Base-by-base conservation (phyloP, 2,888 invertebrate genomes). In the Heliconius cydno region DNA sequence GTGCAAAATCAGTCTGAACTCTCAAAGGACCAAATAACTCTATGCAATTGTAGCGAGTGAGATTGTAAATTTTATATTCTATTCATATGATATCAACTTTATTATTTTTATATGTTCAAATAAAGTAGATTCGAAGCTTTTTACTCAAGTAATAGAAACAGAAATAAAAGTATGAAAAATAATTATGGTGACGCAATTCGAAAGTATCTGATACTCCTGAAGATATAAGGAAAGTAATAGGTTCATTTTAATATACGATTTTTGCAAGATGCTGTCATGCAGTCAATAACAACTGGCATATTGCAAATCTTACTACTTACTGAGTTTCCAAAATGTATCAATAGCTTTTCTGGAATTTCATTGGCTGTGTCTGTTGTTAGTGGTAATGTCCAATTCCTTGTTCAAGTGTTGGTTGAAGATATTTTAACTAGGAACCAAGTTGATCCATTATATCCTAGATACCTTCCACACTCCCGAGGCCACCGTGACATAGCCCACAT, bases 11-110 rank as follows among this genome's bases (percentile, higher is more conserved):
- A 30, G 73, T 73, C 34, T 60, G n/a, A 60, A 73, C 15, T 73
- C 73, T 57, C 73, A 73, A 73, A 73, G 73, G 73, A 73, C 73
- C 57, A 60, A 73, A 73, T 73, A 73, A 73, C 73, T 72, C 57
- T 15, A 73, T 73, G 34, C 73, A 60, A 73, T 60, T 60, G 57
- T 72, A 72, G 22, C 30, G 60, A 73, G 15, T 34, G n/a, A 73
- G n/a, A 57, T 73, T 57, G 57, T 73, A 34, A 73, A 57, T 73
- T 73, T 60, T 60, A 73, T 73, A n/a, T 60, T 60, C 30, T n/a
- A 60, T 73, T 34, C n/a, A 60, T 34, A 60, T 60, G 60, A 73
- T 15, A 57, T 34, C 25, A 73, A 73, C 34, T 73, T 34, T 13
- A 60, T 73, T 73, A 72, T 72, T 30, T 22, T 15, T 73, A 7